Evolutionary conservation across 2,888 invertebrate species (phyloP), one percentile per base, ranked within the genome.

Genomic region (Lypha dubia): DNA sequence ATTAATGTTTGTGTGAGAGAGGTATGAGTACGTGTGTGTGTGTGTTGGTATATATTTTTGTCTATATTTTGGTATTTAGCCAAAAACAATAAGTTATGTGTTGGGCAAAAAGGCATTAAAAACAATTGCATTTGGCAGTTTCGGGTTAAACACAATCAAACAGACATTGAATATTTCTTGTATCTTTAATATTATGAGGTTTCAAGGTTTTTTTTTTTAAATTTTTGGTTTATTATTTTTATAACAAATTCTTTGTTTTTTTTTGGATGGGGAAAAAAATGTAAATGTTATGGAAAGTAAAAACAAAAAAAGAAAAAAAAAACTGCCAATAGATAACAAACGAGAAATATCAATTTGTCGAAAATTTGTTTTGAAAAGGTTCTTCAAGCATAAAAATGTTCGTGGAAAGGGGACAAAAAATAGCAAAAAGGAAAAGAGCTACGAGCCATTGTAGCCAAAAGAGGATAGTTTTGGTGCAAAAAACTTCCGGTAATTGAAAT

Each of bases 81-180:
- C 87, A 87, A 86, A 83, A 82, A 79, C 75, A 74, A 84, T 84
- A 84, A 81, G 68, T 84, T 84, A 84, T 84, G 81, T 84, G 84
- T 84, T 77, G 82, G 81, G 81, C 74, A 79, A 84, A 84, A 81
- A 62, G 81, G 79, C 84, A 85, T 85, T 80, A 83, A 86, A 86
- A 87, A 87, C 87, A 85, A 87, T 87, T 87, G 87, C 80, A 86
- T 83, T 85, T 86, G 84, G 86, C 87, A 86, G 84, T 81, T 85
- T 79, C 77, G 80, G 80, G 73, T 84, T 86, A 81, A 79, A 79
- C 79, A 58, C 73, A 73, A 8, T 15, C 71, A 46, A n/a, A 58
- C 73, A 38, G 56, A 79, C 79, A 51, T 22, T 62, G n/a, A 28
- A 49, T 58, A 58, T 32, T n/a, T 58, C 70, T 70, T 81, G 77